Percentiles rank a stretch among this genome's conserved stretches.
These are phyloP conservation scores for Dreissena polymorpha DNA, from an alignment of 1,140 invertebrate species.

Conservation along the genomic window DNA sequence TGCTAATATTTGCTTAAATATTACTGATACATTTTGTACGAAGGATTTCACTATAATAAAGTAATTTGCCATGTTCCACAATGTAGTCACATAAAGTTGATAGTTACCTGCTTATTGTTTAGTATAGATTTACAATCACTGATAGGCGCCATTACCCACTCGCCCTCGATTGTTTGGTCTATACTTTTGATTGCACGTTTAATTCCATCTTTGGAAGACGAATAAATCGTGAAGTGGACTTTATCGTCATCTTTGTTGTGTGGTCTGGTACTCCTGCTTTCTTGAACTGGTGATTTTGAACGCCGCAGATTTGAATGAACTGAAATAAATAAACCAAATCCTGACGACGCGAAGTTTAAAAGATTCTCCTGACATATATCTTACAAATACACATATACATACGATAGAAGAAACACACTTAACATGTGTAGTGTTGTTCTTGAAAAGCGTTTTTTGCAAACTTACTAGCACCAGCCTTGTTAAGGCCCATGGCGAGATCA, in stretches of 20 bases:
- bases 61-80: neutral
- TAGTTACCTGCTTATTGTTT: slow-evolving; percentile 2
- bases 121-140: slow-evolving; percentile 9
- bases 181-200: slow-evolving; percentile 11
- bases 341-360: neutral
- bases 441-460: neutral
- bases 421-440: neutral
- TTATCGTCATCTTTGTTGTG: neutral
- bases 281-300: neutral
- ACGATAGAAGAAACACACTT: neutral
- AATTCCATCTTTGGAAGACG: neutral
- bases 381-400: neutral
- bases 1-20: too few species aligned
- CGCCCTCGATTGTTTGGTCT: neutral
- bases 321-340: neutral
- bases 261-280: neutral
- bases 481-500: neutral
- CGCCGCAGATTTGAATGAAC: neutral
- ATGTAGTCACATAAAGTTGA: neutral
- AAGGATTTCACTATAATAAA: neutral
- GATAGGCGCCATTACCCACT: slow-evolving; percentile 11
- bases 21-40: too few species aligned
- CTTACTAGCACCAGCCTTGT: neutral
- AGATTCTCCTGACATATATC: neutral
- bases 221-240: slow-evolving; percentile 16